Evolutionary conservation across 1,140 invertebrate species (phyloP).

Genomic region (Musca domestica): DNA sequence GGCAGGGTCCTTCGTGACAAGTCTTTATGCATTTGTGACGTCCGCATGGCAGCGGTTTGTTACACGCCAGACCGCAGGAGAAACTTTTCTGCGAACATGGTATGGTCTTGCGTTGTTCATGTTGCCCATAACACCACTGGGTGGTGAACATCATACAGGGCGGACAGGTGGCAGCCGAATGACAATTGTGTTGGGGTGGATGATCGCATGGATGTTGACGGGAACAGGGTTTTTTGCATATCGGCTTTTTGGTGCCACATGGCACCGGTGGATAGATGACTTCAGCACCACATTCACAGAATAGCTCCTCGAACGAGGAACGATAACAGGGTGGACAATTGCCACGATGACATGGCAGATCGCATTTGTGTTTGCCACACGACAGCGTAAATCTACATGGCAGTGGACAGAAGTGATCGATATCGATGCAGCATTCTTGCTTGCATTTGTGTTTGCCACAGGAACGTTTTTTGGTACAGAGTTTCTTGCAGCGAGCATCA

Average conservation of each 20-base stretch:
- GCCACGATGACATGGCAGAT: slow-evolving; percentile 83
- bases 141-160: slow-evolving; percentile 88
- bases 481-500: slow-evolving; percentile 79
- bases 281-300: slow-evolving; percentile 85
- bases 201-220: slow-evolving; percentile 79
- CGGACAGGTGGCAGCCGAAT: slow-evolving; percentile 70
- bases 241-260: slow-evolving; percentile 82
- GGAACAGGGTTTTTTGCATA: slow-evolving; percentile 75
- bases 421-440: slow-evolving; percentile 79
- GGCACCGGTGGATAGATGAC: slow-evolving; percentile 86
- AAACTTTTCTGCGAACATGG: slow-evolving; percentile 85
- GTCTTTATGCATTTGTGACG: slow-evolving; percentile 74
- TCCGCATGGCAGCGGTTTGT: slow-evolving; percentile 72
- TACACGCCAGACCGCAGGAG: slow-evolving; percentile 86
- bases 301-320: slow-evolving; percentile 88
- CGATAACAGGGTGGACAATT: slow-evolving; percentile 81
- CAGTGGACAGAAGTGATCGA: slow-evolving; percentile 81
- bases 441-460: slow-evolving; percentile 91
- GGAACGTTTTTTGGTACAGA: slow-evolving; percentile 78
- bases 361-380: slow-evolving; percentile 86
- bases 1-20: slow-evolving; percentile 72
- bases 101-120: slow-evolving; percentile 85
- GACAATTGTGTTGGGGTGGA: slow-evolving; percentile 67
- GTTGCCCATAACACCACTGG: slow-evolving; percentile 84
- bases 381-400: slow-evolving; percentile 76